Base-by-base conservation (phyloP, 2,797 vertebrate genomes). In the Acanthurus lineatus region DNA sequence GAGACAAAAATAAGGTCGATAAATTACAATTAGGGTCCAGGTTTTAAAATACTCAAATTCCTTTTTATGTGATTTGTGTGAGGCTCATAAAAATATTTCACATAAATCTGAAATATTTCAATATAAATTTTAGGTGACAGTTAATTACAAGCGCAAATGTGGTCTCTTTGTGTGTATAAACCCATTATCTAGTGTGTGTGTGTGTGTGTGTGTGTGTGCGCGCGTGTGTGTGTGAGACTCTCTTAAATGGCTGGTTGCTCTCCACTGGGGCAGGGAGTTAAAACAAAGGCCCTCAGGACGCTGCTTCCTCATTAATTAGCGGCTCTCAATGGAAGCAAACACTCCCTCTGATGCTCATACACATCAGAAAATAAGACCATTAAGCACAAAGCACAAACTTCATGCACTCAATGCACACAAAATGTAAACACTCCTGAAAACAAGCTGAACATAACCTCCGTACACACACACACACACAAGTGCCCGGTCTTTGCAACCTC, bases 221-320 rank as follows among this genome's bases (percentile, higher is more conserved):
- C 40, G 25, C 68, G 42, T 65, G 60, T 54, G 45, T 71, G 60
- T 9, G 14, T 56, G 38, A 51, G 56, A 61, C 35, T 64, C 54
- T 54, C 8, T 56, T 47, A 63, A 79, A 57, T 68, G 72, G 42
- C 56, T 56, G 20, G 42, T 75, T 79, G 40, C n/a, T 57, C 32
- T 64, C 72, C 47, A 45, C 53, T 58, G 71, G 28, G 65, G 76
- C 68, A 60, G 20, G 42, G 14, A 70, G 51, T 73, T 86, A 54
- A 79, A 72, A 82, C 10, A 66, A 69, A 77, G 66, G 68, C 68
- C 64, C 54, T 66, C 45, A 54, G 69, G 71, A 69, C 0, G 2
- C 38, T 65, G 17, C 62, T 81, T 85, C 64, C 74, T 88, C 44
- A 20, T 76, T 84, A 79, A 89, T 88, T 81, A 87, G 54, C 11